Evolutionary conservation across 1,140 invertebrate species (phyloP).

Genomic region (Hetaerina americana): DNA sequence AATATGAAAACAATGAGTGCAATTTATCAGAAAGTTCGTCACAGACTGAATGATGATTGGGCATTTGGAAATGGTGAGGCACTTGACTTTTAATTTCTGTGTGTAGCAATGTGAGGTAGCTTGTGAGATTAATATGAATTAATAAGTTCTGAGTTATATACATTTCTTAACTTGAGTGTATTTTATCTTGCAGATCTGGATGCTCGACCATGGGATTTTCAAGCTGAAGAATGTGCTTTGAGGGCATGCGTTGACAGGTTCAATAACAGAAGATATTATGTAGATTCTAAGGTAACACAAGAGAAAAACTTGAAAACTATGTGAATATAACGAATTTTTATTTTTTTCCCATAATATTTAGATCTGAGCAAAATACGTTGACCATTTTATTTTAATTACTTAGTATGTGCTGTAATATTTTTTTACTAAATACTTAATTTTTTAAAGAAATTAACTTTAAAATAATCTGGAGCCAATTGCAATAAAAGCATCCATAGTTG

Average conservation of each 20-base stretch:
- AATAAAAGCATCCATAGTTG: too few species aligned
- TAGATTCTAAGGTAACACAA: neutral
- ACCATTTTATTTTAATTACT: too few species aligned
- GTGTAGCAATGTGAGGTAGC: conserved; percentile 1
- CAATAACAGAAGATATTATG: conserved; percentile 87
- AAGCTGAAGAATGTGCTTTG: conserved; percentile 92
- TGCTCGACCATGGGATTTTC: conserved; percentile 96
- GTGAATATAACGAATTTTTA: too few species aligned
- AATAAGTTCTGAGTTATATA: neutral
- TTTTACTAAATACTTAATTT: neutral
- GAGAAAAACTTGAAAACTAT: too few species aligned
- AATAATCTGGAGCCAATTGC: too few species aligned
- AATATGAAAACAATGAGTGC: conserved; percentile 99
- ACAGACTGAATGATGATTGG: conserved; percentile 97
- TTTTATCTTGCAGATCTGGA: conserved; percentile 61
- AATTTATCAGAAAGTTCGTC: conserved; percentile 93
- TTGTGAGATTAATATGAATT: conserved; percentile 1
- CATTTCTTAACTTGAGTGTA: neutral
- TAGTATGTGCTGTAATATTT: too few species aligned
- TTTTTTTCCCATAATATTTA: too few species aligned
- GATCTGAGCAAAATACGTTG: too few species aligned
- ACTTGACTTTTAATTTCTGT: conserved; percentile 13
- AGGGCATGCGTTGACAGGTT: conserved; percentile 89
- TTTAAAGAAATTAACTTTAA: too few species aligned
- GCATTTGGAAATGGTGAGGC: conserved; percentile 87